Conservation (phyloP, 2,888 invertebrate genomes). For the Calameuta pallipes region DNA sequence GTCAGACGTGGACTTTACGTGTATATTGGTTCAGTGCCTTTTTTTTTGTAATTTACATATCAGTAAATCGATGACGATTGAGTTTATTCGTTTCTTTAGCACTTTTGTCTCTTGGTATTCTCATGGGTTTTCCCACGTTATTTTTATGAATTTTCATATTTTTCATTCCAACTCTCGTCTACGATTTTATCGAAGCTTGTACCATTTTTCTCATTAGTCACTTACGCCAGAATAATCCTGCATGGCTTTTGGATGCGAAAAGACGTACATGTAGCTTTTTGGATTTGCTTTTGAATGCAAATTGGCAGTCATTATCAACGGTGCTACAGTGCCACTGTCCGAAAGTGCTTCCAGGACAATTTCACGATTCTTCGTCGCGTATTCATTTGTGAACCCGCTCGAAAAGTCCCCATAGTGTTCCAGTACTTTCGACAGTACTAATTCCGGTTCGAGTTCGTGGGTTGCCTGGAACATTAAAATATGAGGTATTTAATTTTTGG, state of each 20-base stretch:
- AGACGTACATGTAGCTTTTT: conserved; percentile 89
- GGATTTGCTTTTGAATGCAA: conserved; percentile 81
- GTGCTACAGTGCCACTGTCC: conserved; percentile 88
- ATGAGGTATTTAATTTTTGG: not conserved
- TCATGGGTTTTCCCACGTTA: not conserved
- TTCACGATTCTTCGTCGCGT: conserved; percentile 76
- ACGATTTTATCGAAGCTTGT: not conserved
- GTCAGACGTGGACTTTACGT: not conserved
- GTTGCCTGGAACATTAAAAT: conserved; percentile 47
- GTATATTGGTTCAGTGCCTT: not conserved
- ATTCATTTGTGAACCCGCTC: conserved; percentile 71
- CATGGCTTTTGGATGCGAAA: conserved; percentile 84
- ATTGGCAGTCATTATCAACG: conserved; percentile 80
- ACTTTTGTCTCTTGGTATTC: not conserved
- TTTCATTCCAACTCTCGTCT: not conserved
- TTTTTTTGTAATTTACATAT: not conserved
- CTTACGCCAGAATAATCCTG: conserved; percentile 83
- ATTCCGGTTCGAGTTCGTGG: conserved; percentile 58
- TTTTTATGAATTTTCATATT: not conserved
- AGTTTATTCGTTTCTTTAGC: not conserved
- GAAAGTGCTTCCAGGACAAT: conserved; percentile 88
- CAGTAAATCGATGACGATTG: not conserved
- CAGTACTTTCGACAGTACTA: conserved; percentile 54
- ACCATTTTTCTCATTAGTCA: conserved; percentile 34
- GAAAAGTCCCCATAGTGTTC: conserved; percentile 62